Base-by-base conservation (phyloP, 2,888 invertebrate species). In the Trypoxylon attenuatum region DNA sequence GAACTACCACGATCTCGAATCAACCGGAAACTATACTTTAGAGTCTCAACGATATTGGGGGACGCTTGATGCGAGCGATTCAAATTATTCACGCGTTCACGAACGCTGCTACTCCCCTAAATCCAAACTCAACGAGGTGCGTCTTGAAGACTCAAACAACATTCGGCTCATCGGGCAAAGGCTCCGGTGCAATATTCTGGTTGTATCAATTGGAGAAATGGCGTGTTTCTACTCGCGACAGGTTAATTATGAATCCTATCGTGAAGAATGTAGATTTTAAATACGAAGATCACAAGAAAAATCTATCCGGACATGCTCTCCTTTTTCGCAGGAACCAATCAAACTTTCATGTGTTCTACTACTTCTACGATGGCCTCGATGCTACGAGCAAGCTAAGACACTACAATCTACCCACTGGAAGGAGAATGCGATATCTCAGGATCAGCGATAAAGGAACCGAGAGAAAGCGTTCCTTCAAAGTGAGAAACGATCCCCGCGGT, bases 261-360 rank as follows among this genome's bases (percentile, higher is more conserved):
- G n/a, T 13, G 15, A 1, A 21, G 5, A 43, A 33, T 33, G n/a
- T 4, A 13, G 2, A 13, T 4, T 21, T 21, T 8, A n/a, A 5
- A 22, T 6, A n/a, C 5, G 22, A 21, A 4, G 13, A 8, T 22
- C 10, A 22, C 43, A n/a, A n/a, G n/a, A n/a, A n/a, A n/a, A n/a
- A n/a, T n/a, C n/a, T n/a, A n/a, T 38, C 13, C 38, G 10, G 5
- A 13, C 19, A 5, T 41, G 41, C 23, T 15, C 46, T 25, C 1
- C 8, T 23, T 54, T 60, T 8, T 45, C 25, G 25, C 86, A 95
- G 96, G 89, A 90, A 90, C 64, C 96, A 97, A 85, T 93, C 95
- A 50, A 97, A 96, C 82, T 97, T 96, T 83, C 94, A 97, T 85
- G 91, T 96, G 18, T 91, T 97, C 69, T 97, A 97, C 88, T 96